Evolutionary conservation across 35 echinoderm and acorn worm genomes (phyloP), one percentile per base, ranked within the genome.

Genomic region (Holothuria glaberrima): DNA sequence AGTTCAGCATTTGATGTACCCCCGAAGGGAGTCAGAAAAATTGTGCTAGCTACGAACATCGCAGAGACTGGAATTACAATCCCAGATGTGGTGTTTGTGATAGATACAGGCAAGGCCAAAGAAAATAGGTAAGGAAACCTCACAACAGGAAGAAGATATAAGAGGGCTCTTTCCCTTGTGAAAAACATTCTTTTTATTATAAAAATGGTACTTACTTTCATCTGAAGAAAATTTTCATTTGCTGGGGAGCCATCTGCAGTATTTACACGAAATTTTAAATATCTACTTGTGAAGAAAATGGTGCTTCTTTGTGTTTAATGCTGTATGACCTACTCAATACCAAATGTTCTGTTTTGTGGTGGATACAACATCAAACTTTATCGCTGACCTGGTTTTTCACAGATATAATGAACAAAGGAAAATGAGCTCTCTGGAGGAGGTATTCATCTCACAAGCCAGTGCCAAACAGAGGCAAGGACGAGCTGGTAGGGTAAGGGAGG

Each of bases 11-110:
- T 97, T 80, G 71, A 86, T 30, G 48, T 94, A 35, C 92, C 92
- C 63, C 95, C 92, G 22, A 46, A 28, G 9, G 95, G 95, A 29
- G 89, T 97, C 1, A 80, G 95, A 17, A 97, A 97, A 77, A 85
- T 97, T 25, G 95, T 98, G 81, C 78, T 98, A 69, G 93, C 96
- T 65, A 98, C 96, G 44, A 98, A 98, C 76, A 94, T 98, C 34
- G 96, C 96, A 13, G 96, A 98, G 83, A 98, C 96, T 0, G 93
- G 96, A 22, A 94, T 98, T 56, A 98, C 96, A 30, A 98, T 98
- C 18, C 93, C 93, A 19, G 96, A 98, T 88, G 93, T 88, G 0
- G 96, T 94, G 76, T 98, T 98, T 94, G 96, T 98, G 21, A 93
- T 98, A 30, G 96, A 98, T 66, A 46, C 96, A 3, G 96, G 96